Base-by-base conservation (phyloP, 2,113 vertebrate species). In the Plecturocebus donacophilus region DNA sequence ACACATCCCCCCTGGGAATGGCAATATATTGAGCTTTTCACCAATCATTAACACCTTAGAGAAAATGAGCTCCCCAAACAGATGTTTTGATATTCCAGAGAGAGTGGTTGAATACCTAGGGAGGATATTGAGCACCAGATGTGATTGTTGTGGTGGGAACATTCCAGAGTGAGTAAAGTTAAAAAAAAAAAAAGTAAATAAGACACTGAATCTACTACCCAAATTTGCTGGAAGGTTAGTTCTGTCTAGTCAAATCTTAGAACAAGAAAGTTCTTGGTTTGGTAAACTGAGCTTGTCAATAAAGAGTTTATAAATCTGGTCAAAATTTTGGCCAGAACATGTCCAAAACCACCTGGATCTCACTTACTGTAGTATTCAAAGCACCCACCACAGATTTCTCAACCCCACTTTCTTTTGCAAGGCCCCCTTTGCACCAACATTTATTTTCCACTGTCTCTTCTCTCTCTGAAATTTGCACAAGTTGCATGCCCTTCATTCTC, bases 281-380 rank as follows among this genome's bases (percentile, higher is more conserved):
- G 32, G 23, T 91, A 85, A 93, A 68, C 11, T 95, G 45, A 96
- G 19, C 16, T 84, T 82, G 8, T 79, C 4, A 32, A 73, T 89
- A 93, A 71, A 6, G 1, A 87, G n/a, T 32, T 86, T 86, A 87
- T 5, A 93, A 80, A 4, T 27, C 27, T 86, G 27, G 52, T 58
- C 82, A 95, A 54, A 90, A 14, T 95, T 86, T 64, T 94, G 82
- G 32, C 3, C 27, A 91, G 12, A 95, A 25, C 17, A 85, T 89
- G 21, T 23, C 19, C 11, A 35, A 47, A 92, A 87, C 42, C 30
- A 90, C 12, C 12, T 79, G 35, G 25, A 96, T 86, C 32, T 90
- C n/a, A 71, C 76, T 91, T 84, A 11, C 8, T 83, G 2, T 1
- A 70, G 8, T 32, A 77, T 73, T 76, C 32, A 93, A 95, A 93